A percentile compares a stretch with the other conserved stretches of the same genome.
phyloP scores from a whole-genome alignment of 2,113 vertebrate species.

The Dasypus novemcinctus region DNA sequence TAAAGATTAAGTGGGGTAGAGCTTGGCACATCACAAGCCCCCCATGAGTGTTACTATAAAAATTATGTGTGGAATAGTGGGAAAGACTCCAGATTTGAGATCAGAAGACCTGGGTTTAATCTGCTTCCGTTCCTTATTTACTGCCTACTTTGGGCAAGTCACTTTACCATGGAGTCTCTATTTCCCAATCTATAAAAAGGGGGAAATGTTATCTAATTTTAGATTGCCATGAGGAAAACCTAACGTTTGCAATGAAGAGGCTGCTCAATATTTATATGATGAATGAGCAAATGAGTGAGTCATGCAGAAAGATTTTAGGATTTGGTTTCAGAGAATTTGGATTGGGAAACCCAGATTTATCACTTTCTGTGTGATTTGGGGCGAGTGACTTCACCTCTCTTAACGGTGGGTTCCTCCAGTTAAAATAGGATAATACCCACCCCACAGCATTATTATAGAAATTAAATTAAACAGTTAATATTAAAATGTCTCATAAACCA shows the following conservation, averaged over 20 bases:
- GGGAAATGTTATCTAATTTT: neutral
- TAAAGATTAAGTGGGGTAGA: neutral
- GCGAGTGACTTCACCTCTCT: constrained; percentile 48
- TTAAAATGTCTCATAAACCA: constrained; percentile 43
- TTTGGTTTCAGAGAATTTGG: constrained; percentile 23
- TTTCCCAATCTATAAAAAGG: neutral
- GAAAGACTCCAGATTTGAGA: neutral
- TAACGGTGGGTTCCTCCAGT: constrained; percentile 29
- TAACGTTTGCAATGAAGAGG: neutral
- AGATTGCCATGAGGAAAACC: neutral
- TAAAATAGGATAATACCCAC: constrained; percentile 25
- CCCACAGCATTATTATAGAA: constrained; percentile 42
- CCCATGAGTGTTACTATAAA: neutral
- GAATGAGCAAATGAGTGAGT: neutral
- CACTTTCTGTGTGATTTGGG: constrained; percentile 7
- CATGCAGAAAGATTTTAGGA: neutral
- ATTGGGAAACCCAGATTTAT: neutral
- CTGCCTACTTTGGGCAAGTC: neutral
- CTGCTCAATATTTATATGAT: neutral
- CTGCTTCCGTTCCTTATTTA: neutral
- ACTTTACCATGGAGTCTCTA: neutral
- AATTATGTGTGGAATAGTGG: neutral
- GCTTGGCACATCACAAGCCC: neutral
- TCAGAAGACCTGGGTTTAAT: constrained; percentile 13
- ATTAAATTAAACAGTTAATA: constrained; percentile 49